Percentiles rank a stretch among this genome's conserved stretches.
Evolutionary conservation across 2,888 invertebrate species (phyloP).

Genomic region (Xanthostigma xanthostigma): DNA sequence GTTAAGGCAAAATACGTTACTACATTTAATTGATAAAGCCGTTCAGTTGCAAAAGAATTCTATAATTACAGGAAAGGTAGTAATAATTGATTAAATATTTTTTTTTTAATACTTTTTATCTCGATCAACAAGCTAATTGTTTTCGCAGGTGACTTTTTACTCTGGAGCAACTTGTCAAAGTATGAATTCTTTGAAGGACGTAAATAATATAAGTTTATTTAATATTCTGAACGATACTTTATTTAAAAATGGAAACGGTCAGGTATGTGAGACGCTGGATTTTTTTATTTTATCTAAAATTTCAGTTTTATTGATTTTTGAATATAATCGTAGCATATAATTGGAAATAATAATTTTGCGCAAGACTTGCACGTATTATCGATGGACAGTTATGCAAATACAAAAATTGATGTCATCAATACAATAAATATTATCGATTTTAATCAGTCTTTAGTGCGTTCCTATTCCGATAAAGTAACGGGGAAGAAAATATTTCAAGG

Average conservation of each 20-base stretch:
- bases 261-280: constrained; percentile 15
- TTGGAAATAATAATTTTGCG: no score
- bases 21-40: constrained; percentile 10
- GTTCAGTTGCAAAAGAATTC: constrained; percentile 16
- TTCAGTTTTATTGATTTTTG: no score
- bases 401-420: no score
- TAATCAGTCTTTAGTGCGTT: no score
- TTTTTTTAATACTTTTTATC: not conserved
- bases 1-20: no score
- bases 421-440: no score
- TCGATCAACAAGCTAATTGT: not conserved
- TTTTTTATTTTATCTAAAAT: no score
- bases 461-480: no score
- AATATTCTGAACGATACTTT: constrained; percentile 23
- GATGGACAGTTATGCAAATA: no score
- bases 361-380: no score
- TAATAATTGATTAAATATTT: constrained; percentile 1
- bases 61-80: constrained; percentile 18
- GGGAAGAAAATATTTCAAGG: no score
- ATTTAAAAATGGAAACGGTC: constrained; percentile 17
- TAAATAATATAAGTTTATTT: constrained; percentile 21
- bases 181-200: constrained; percentile 14
- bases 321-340: no score
- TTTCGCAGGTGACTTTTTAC: constrained; percentile 19
- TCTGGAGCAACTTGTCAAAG: constrained; percentile 16